Base-by-base conservation (phyloP, 2,113 vertebrate genomes). In the Petrocephalus microphthalmus region DNA sequence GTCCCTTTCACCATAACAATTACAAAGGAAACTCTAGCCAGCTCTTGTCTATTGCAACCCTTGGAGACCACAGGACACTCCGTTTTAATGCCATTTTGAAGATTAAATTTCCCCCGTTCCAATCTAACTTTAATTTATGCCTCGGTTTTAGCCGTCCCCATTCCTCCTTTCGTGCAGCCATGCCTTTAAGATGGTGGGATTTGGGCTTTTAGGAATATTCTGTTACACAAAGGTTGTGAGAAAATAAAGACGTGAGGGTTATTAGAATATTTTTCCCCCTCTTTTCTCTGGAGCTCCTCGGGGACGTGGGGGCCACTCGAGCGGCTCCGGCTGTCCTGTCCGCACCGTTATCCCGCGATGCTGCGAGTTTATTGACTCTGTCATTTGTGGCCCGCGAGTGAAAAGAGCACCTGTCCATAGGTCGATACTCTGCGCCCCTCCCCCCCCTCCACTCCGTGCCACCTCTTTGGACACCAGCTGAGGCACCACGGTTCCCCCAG, bases 81-180 rank as follows among this genome's bases (percentile, higher is more conserved):
- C 96, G 94, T 96, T 97, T 96, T 97, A 96, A 98, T 96, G 96
- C 97, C 95, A 95, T 94, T 94, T 94, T 90, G 88, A 92, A 96
- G 96, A 96, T 99, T 96, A 91, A 94, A 92, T 99, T 99, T 97
- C 98, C 95, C 94, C 94, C 94, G 91, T 94, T 92, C 90, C 95
- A 95, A 95, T 96, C 94, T 95, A 95, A 96, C 92, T 93, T 95
- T 93, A 92, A 94, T 88, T 90, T 92, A 89, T 90, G 83, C 88
- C 93, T 92, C 91, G 93, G 87, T 87, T 54, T 87, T 29, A 56
- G 78, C 22, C 56, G 37, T 57, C 7, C 29, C 25, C 20, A 53
- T 57, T 84, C 33, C 94, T 93, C 91, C n/a, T n/a, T 93, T 53
- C 25, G 33, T 85, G 45, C 42, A 53, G 47, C 56, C 29, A 19